A percentile compares a stretch with the other conserved stretches of the same genome.
phyloP scores from a whole-genome alignment of 2,797 vertebrate species.

The Rhinoraja longicauda region DNA sequence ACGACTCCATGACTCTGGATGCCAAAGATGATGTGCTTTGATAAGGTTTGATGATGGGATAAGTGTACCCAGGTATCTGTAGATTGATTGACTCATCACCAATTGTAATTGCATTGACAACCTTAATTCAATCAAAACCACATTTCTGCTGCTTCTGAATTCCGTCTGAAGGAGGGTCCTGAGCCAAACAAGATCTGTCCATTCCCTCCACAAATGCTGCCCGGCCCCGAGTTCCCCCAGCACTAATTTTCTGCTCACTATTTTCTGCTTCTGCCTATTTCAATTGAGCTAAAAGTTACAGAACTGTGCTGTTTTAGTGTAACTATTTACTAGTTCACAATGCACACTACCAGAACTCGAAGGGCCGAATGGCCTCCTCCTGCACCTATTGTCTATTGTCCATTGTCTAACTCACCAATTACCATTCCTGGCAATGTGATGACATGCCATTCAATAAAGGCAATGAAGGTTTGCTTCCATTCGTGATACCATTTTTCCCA shows the following conservation, averaged over 20 bases:
- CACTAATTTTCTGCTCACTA: too few relatives aligned
- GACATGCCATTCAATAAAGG: not conserved
- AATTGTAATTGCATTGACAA: not conserved
- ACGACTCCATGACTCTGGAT: too few relatives aligned
- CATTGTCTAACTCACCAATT: too few relatives aligned
- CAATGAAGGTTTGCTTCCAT: not conserved
- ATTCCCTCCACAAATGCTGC: too few relatives aligned
- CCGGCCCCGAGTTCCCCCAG: too few relatives aligned
- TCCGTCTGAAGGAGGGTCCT: too few relatives aligned
- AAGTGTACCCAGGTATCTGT: not conserved
- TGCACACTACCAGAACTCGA: too few relatives aligned
- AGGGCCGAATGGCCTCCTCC: too few relatives aligned
- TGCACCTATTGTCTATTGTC: too few relatives aligned
- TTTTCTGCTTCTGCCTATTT: not conserved
- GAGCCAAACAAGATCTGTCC: too few relatives aligned
- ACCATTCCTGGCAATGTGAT: not conserved
- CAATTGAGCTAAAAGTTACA: not conserved
- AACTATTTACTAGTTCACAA: not conserved
- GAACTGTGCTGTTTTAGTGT: not conserved
- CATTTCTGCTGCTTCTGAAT: not conserved
- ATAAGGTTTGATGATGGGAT: not conserved
- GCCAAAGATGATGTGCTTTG: not conserved
- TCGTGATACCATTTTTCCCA: not conserved
- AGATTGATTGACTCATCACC: not conserved
- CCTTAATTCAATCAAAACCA: not conserved